phyloP scores from a whole-genome alignment of 2,797 vertebrate species.

The Anguilla marmorata region DNA sequence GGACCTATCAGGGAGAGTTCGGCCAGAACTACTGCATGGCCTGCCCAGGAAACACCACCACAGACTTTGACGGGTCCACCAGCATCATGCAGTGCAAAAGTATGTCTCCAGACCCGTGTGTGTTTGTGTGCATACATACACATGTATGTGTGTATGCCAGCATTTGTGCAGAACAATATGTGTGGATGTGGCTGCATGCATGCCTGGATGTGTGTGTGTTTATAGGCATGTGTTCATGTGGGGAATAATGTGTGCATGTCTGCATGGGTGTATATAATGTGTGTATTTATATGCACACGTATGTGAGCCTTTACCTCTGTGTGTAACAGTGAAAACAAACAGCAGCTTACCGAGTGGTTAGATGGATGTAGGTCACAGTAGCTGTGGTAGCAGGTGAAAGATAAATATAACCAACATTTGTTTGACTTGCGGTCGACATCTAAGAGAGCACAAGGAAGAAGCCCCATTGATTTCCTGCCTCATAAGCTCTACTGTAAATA shows the following conservation, averaged over 20 bases:
- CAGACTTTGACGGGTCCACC: conserved; percentile 96
- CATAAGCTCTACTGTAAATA: conserved; percentile 14
- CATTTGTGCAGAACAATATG: background rate
- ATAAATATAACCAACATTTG: background rate
- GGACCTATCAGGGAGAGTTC: conserved; percentile 90
- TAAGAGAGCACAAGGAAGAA: conserved; percentile 8
- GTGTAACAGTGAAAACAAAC: background rate
- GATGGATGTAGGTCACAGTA: background rate
- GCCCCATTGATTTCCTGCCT: conserved; percentile 10
- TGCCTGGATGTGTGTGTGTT: conserved; percentile 11
- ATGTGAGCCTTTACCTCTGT: background rate
- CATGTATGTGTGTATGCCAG: background rate
- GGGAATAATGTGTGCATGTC: background rate
- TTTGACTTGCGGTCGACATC: conserved; percentile 19
- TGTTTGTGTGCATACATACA: background rate
- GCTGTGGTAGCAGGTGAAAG: background rate
- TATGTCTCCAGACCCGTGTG: conserved; percentile 57
- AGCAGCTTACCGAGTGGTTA: background rate
- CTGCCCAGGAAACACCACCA: conserved; percentile 94
- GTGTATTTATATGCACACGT: background rate
- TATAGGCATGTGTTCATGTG: conserved; percentile 13
- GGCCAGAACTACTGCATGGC: conserved; percentile 90
- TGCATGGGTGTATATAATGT: background rate
- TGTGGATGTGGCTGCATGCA: background rate
- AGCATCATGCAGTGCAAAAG: conserved; percentile 98